Base-by-base conservation (phyloP, 2,888 invertebrate genomes). In the Ashinkailepas kermadecensis region DNA sequence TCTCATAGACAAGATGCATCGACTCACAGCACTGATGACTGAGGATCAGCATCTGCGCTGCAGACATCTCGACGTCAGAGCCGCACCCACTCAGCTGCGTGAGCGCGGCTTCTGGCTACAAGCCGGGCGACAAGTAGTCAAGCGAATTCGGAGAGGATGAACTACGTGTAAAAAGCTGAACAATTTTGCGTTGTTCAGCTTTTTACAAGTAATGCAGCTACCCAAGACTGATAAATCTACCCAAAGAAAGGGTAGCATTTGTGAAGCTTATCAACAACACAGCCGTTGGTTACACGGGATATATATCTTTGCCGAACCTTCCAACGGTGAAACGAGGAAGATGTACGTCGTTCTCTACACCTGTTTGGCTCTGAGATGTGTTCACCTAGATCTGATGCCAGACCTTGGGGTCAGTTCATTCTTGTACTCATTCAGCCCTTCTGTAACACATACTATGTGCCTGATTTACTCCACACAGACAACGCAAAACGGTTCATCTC, bases 111-210 rank as follows among this genome's bases (percentile, higher is more conserved):
- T n/a, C 39, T 82, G 82, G 82, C 64, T 82, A n/a, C 70, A 80
- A 6, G 56, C 39, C 39, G 80, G 65, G 23, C 62, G 82, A 18
- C n/a, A 58, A 1, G 59, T 56, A 18, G 70, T 82, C 7, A 82
- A 82, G 18, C 21, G 23, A 0, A 65, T 82, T 39, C 18, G 80
- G 3, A 80, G 57, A 11, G 64, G 58, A 7, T 82, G 82, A 54
- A n/a, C 80, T 13, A 11, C 80, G 25, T 82, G 82, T 58, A 80
- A 65, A 12, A 80, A 80, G 15, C n/a, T 82, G 13, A 82, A 82
- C 56, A 54, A 15, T 18, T 62, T 80, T 23, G n/a, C 82, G 13
- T 82, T 65, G n/a, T n/a, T n/a, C n/a, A n/a, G n/a, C n/a, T n/a
- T n/a, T n/a, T n/a, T n/a, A n/a, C n/a, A n/a, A n/a, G n/a, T n/a